Conservation (phyloP, 2,888 invertebrate species). For the Noctua comes region DNA sequence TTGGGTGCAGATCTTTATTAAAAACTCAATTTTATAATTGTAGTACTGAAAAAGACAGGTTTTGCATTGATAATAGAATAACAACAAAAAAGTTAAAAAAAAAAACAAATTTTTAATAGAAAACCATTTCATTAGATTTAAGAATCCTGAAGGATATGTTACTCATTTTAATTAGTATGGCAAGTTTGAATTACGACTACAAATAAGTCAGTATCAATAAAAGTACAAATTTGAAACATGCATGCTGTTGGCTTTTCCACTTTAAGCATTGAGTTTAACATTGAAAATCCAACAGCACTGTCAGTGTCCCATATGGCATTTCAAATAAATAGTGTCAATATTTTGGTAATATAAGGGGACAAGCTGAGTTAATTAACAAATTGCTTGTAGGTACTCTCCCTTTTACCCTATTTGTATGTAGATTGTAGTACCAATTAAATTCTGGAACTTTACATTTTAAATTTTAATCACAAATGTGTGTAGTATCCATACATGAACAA, state of each 20-base stretch:
- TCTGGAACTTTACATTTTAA: not conserved
- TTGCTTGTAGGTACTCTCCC: not conserved
- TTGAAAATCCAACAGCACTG: not conserved
- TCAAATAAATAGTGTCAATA: not conserved
- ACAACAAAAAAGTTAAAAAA: not conserved
- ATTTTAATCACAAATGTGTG: conserved; percentile 15
- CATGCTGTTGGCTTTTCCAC: not conserved
- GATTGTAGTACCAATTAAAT: conserved; percentile 7
- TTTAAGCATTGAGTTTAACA: not conserved
- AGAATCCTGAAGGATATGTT: not conserved
- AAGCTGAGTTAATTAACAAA: conserved; percentile 7
- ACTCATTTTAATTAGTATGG: not conserved
- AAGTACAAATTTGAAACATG: not conserved
- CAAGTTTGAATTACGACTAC: not conserved
- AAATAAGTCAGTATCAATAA: not conserved
- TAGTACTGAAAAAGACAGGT: not conserved
- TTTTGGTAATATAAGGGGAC: not conserved
- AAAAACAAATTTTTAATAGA: not conserved
- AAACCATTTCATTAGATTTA: not conserved
- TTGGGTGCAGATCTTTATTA: not conserved
- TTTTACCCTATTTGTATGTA: conserved; percentile 6
- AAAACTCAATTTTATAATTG: not conserved
- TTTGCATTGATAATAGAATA: not conserved
- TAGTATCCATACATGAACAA: not conserved
- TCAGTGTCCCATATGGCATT: not conserved